phyloP scores from a whole-genome alignment of 1,140 invertebrate genomes.

The Ptiloglossa arizonensis region DNA sequence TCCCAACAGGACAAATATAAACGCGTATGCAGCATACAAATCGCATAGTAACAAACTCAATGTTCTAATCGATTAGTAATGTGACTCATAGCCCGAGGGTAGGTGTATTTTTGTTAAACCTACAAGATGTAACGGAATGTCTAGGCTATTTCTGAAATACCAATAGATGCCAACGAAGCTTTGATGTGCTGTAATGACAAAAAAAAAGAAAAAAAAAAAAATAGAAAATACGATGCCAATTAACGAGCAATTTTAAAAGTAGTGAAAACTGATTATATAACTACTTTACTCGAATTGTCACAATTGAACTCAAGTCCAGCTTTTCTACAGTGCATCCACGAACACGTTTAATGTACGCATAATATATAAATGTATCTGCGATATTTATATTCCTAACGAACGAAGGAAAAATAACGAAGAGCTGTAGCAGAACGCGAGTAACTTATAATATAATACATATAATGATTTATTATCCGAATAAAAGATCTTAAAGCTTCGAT shows the following conservation, averaged over 20 bases:
- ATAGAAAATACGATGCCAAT: background rate
- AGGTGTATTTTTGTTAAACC: conserved; percentile 46
- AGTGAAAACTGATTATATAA: background rate
- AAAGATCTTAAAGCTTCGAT: background rate
- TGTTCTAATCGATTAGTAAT: conserved; percentile 7
- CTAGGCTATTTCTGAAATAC: background rate
- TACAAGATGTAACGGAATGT: background rate
- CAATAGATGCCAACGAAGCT: background rate
- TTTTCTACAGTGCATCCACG: background rate
- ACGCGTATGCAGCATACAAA: background rate
- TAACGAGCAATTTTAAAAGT: background rate
- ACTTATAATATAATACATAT: background rate
- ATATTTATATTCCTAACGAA: background rate
- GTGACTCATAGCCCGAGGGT: conserved; percentile 31
- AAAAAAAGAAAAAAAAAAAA: background rate
- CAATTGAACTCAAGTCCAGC: background rate
- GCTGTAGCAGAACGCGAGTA: background rate
- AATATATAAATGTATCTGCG: background rate
- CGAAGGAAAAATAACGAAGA: background rate
- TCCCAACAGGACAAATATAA: background rate
- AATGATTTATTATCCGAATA: background rate
- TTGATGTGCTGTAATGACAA: conserved; percentile 22
- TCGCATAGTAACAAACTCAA: background rate
- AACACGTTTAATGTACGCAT: background rate
- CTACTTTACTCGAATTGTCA: background rate